phyloP scores from a whole-genome alignment of 2,113 vertebrate species.

The Peromyscus leucopus region DNA sequence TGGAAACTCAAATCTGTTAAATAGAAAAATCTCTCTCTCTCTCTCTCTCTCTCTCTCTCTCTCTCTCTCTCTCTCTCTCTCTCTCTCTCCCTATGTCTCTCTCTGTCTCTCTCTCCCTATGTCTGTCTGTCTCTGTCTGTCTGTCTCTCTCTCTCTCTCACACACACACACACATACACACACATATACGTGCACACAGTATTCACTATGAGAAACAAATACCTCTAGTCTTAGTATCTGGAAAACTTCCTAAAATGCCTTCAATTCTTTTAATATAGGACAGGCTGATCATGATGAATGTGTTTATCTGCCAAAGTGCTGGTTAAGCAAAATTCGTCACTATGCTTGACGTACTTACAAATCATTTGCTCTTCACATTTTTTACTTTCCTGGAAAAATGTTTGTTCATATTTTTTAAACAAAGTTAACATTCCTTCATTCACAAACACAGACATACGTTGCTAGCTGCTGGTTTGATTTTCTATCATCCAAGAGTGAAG shows the following conservation, averaged over 20 bases:
- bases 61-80: not conserved
- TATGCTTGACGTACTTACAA: not conserved
- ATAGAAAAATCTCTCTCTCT: not conserved
- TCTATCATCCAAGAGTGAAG: not conserved
- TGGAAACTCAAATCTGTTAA: not conserved
- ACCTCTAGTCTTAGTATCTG: not conserved
- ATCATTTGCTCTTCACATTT: slow-evolving; percentile 1
- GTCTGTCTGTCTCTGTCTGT: not conserved
- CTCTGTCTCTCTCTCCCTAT: not conserved
- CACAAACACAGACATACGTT: not conserved
- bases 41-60: too few relatives aligned
- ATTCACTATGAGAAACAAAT: not conserved
- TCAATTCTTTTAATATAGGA: slow-evolving; percentile 35
- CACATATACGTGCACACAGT: not conserved
- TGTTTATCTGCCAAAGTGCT: slow-evolving; percentile 66
- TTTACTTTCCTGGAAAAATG: not conserved
- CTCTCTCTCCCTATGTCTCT: not conserved
- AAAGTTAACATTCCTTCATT: slow-evolving; percentile 35
- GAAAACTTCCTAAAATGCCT: slow-evolving; percentile 34
- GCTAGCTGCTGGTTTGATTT: not conserved
- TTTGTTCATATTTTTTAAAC: slow-evolving; percentile 38
- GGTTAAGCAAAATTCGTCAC: slow-evolving; percentile 1
- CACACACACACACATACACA: not conserved
- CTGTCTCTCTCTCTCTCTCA: too few relatives aligned
- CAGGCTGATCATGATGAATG: slow-evolving; percentile 51